Evolutionary conservation across 1,140 invertebrate genomes (phyloP).

Genomic region (Orussus abietinus): DNA sequence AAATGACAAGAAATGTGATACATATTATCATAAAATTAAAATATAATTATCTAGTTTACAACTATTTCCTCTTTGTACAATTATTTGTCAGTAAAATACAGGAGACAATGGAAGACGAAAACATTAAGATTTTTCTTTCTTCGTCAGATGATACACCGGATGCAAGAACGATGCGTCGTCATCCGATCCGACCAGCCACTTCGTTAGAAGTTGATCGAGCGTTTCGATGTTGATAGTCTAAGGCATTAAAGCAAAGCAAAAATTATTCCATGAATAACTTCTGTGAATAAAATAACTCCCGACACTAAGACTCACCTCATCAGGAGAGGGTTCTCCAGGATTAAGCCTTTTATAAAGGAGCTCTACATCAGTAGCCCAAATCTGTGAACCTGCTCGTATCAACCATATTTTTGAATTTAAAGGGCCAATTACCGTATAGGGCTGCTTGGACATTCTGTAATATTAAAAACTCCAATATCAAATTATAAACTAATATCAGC

Average conservation of each 20-base stretch:
- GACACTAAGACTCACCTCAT: constrained; percentile 21
- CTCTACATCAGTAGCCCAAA: constrained; percentile 28
- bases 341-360: constrained; percentile 25
- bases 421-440: constrained; percentile 23
- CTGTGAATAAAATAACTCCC: constrained; percentile 1
- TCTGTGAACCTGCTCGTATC: constrained; percentile 22
- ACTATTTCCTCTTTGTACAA: too few relatives aligned
- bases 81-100: constrained; percentile 3
- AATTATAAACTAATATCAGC: constrained; percentile 6
- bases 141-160: constrained; percentile 15
- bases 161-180: constrained; percentile 30
- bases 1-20: too few relatives aligned
- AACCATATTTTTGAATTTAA: constrained; percentile 30
- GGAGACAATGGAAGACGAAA: too few relatives aligned
- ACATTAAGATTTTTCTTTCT: constrained; percentile 7
- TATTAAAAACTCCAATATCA: constrained; percentile 13
- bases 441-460: constrained; percentile 8
- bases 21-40: too few relatives aligned
- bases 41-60: too few relatives aligned
- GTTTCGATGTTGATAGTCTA: constrained; percentile 25
- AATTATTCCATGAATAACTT: not conserved
- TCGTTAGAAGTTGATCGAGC: constrained; percentile 23
- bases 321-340: constrained; percentile 7
- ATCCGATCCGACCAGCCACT: constrained; percentile 26
- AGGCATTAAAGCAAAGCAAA: constrained; percentile 12